These are phyloP conservation scores for Xylophagus ater DNA, from an alignment of 2,888 invertebrate species.

Conservation along the genomic window DNA sequence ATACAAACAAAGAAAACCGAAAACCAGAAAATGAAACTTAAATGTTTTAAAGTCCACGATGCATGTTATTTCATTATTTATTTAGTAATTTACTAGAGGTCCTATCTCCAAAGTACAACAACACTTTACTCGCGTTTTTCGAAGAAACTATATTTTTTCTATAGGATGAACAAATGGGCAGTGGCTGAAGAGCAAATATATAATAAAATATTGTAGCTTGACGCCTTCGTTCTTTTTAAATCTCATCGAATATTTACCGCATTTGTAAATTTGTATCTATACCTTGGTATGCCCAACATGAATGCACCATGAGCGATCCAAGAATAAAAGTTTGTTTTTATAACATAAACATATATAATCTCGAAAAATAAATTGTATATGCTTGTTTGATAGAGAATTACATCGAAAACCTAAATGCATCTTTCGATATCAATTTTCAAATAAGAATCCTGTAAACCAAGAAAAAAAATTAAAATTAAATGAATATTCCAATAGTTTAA, in stretches of 20 bases:
- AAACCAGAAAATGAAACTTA: slow-evolving; percentile 10
- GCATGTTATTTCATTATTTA: slow-evolving; percentile 14
- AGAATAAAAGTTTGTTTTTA: background rate
- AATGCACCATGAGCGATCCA: too few species aligned
- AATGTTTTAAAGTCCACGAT: slow-evolving; percentile 13
- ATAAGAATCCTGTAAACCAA: too few species aligned
- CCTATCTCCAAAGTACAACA: background rate
- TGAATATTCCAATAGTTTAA: too few species aligned
- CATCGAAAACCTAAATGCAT: background rate
- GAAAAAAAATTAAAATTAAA: too few species aligned
- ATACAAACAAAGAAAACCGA: slow-evolving; percentile 4
- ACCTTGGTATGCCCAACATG: too few species aligned
- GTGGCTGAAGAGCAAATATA: too few species aligned
- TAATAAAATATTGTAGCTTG: too few species aligned
- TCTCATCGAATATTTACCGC: slow-evolving; percentile 13
- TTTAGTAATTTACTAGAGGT: slow-evolving; percentile 12
- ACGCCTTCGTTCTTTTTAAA: slow-evolving; percentile 12
- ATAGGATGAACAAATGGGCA: background rate
- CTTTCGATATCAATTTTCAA: background rate
- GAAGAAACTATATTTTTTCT: background rate
- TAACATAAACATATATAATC: background rate
- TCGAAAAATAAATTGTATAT: background rate
- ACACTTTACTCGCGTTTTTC: slow-evolving; percentile 2
- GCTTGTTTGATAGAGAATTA: background rate
- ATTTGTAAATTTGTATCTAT: too few species aligned